Base-by-base conservation (phyloP, 2,888 invertebrate genomes). In the Dioctria rufipes region DNA sequence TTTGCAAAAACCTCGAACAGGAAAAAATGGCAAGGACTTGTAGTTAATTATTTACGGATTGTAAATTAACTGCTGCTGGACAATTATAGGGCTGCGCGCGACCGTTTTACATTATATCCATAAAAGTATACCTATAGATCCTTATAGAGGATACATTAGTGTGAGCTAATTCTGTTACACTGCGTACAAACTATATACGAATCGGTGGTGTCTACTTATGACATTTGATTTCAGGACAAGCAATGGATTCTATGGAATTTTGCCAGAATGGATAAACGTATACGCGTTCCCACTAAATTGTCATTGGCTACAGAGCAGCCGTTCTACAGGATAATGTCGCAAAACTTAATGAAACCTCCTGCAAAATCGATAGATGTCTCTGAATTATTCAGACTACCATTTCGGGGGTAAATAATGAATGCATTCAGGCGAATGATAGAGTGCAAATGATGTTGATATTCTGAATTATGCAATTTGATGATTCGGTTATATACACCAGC, bases 391-490 rank as follows among this genome's bases (percentile, higher is more conserved):
- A 77, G 49, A 63, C 37, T 51, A 63, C 77, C 63, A 77, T 77
- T 77, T 77, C 63, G 63, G 77, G 77, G 77, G 77, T 77, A 63
- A 77, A 77, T 77, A 77, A 77, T 77, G 77, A 77, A 77, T 77
- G 77, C 77, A 77, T 77, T 77, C 77, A 63, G 77, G 46, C 77
- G 51, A 61, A 77, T 77, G 77, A 77, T 77, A 63, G 77, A 77
- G 63, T 77, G 77, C 63, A 77, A 77, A 77, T 77, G 61, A 77
- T 77, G 77, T 77, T 77, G 77, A 77, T 77, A 77, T 61, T 63
- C 37, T 77, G 63, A 77, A 77, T 77, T 77, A 77, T 77, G 77
- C 77, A 77, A 77, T 63, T 77, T 43, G 63, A 77, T 77, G 77
- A 61, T 77, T 63, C 73, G n/a, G 73, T 73, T 60, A 73, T 58